Conservation (phyloP, 2,113 vertebrate genomes). For the Ginglymostoma cirratum region DNA sequence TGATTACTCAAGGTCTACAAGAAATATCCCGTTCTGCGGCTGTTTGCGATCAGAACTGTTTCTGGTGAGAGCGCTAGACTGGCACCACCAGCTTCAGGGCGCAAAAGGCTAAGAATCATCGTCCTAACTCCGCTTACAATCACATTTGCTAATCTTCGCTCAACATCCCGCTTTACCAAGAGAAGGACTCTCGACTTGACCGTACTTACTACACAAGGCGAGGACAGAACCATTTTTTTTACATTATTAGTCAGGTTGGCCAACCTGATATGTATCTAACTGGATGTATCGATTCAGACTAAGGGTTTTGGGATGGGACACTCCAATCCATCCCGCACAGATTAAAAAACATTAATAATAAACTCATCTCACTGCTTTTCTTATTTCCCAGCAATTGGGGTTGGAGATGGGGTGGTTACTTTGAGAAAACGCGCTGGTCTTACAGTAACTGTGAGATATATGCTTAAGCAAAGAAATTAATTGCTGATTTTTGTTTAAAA, state of each 20-base stretch:
- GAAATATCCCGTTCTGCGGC: background rate
- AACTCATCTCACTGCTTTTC: too few relatives aligned
- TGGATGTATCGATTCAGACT: background rate
- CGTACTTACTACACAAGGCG: background rate
- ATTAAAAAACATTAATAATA: too few relatives aligned
- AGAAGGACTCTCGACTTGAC: background rate
- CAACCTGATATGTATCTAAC: background rate
- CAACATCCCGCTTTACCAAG: background rate
- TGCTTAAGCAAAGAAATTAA: background rate
- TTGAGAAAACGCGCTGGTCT: too few relatives aligned
- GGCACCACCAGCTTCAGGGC: background rate
- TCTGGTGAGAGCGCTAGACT: too few relatives aligned
- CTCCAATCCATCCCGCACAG: too few relatives aligned
- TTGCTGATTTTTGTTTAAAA: background rate
- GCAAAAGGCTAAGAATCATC: background rate
- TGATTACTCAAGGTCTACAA: background rate
- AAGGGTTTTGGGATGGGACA: background rate
- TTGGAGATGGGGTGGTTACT: too few relatives aligned
- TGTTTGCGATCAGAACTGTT: background rate
- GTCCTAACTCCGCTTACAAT: background rate
- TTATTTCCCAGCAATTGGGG: too few relatives aligned
- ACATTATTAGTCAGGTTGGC: background rate
- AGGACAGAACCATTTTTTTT: background rate
- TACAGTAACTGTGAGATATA: background rate
- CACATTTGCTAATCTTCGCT: background rate